phyloP scores from a whole-genome alignment of 2,797 vertebrate genomes.

The Pseudomugil gertrudae region DNA sequence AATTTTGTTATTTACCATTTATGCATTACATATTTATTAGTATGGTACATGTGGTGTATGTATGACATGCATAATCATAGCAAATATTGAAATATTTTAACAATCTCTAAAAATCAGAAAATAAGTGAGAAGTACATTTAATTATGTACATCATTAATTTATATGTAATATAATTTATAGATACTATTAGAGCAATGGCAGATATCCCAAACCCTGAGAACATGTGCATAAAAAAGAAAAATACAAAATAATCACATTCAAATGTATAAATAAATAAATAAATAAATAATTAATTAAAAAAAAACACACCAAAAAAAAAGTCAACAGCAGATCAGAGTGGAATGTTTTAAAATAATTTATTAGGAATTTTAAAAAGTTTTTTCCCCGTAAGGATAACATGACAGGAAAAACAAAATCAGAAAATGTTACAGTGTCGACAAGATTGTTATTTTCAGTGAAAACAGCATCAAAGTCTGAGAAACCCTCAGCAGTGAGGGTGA shows the following conservation, averaged over 20 bases:
- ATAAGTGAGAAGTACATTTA: neutral
- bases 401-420: slow-evolving; percentile 78
- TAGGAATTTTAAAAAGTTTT: slow-evolving; percentile 96
- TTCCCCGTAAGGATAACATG: slow-evolving; percentile 79
- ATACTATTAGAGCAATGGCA: too few species aligned
- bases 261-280: too few species aligned
- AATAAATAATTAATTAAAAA: too few species aligned
- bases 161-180: too few species aligned
- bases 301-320: neutral
- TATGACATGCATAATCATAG: neutral
- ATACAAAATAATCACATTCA: too few species aligned
- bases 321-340: slow-evolving; percentile 54
- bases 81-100: neutral
- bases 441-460: slow-evolving; percentile 73
- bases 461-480: slow-evolving; percentile 61
- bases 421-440: slow-evolving; percentile 84
- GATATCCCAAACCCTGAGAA: neutral
- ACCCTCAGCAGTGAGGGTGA: slow-evolving; percentile 50
- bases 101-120: neutral
- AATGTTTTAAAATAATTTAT: slow-evolving; percentile 99
- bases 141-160: neutral
- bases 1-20: neutral
- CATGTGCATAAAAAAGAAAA: neutral
- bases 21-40: neutral
- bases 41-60: too few species aligned